A percentile compares a stretch with the other conserved stretches of the same genome.
Conservation (phyloP, 2,888 invertebrate species). For the Oscheius myriophilus region DNA sequence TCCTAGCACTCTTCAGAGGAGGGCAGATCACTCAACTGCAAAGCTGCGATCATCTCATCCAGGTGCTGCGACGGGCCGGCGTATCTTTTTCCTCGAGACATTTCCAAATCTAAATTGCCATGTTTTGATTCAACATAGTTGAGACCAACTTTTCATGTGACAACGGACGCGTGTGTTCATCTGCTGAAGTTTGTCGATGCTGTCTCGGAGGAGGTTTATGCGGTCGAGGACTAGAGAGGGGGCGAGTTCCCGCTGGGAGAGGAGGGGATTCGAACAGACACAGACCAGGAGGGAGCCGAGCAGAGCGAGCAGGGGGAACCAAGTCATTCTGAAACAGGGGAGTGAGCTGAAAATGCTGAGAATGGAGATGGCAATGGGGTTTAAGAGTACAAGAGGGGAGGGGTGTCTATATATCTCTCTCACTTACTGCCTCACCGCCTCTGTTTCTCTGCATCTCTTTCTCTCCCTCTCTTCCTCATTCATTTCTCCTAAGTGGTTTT, state of each 20-base stretch:
- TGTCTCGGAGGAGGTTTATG: conserved; percentile 28
- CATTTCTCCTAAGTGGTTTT: neutral
- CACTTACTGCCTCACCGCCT: neutral
- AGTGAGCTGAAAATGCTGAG: neutral
- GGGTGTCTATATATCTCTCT: neutral
- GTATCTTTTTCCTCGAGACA: conserved; percentile 14
- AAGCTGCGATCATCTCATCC: conserved; percentile 29
- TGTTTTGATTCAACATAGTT: no score
- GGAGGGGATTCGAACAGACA: conserved; percentile 25
- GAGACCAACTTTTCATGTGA: conserved; percentile 28
- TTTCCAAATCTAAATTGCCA: no score
- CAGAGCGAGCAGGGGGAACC: conserved; percentile 27
- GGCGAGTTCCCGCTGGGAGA: conserved; percentile 28
- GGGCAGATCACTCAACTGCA: conserved; percentile 26
- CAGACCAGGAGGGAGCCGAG: conserved; percentile 18
- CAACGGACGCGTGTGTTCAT: conserved; percentile 31
- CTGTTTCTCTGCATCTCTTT: no score
- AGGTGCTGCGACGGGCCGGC: conserved; percentile 29
- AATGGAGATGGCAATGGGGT: neutral
- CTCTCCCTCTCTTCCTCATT: neutral
- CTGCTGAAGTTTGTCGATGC: conserved; percentile 31
- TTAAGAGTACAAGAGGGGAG: neutral
- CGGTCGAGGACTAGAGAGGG: conserved; percentile 31
- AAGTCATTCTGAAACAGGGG: conserved; percentile 25
- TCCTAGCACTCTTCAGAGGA: conserved; percentile 25